A percentile compares a stretch with the other conserved stretches of the same genome.
phyloP scores from a whole-genome alignment of 2,888 invertebrate species.

The Agrypnus murinus region DNA sequence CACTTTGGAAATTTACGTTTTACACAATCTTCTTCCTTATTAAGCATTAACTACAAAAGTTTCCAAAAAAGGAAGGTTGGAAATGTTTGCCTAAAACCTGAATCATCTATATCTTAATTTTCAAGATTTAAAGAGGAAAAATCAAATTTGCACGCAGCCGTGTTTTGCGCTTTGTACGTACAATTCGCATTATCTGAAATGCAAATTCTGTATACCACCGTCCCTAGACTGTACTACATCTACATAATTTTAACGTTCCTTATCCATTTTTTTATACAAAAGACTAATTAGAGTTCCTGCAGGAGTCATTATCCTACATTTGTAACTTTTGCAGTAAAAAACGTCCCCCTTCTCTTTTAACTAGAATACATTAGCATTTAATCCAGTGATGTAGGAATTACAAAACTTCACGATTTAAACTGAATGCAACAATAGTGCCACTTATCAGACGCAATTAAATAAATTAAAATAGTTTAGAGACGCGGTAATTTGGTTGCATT shows the following conservation, averaged over 20 bases:
- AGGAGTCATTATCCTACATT: constrained; percentile 52
- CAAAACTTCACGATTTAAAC: constrained; percentile 32
- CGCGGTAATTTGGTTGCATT: constrained; percentile 33
- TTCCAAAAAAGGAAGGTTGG: background rate
- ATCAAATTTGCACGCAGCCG: constrained; percentile 17
- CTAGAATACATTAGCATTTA: constrained; percentile 50
- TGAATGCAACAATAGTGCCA: constrained; percentile 40
- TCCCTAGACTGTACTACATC: constrained; percentile 48
- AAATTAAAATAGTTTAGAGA: constrained; percentile 44
- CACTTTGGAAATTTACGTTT: background rate
- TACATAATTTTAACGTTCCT: constrained; percentile 51
- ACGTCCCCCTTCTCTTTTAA: constrained; percentile 35
- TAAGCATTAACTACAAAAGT: background rate
- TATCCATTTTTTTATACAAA: constrained; percentile 48
- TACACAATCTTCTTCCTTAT: background rate
- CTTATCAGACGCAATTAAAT: constrained; percentile 45
- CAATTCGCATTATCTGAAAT: constrained; percentile 37
- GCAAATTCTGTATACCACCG: constrained; percentile 41
- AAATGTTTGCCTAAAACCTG: background rate
- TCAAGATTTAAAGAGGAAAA: constrained; percentile 13
- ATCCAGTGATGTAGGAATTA: constrained; percentile 40
- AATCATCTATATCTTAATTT: background rate
- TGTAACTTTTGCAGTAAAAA: constrained; percentile 51
- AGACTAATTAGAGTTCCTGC: constrained; percentile 48
- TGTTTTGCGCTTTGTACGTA: constrained; percentile 32